Evolutionary conservation across 2,113 vertebrate genomes (phyloP), one percentile per base, ranked within the genome.

Genomic region (Cavia aperea): DNA sequence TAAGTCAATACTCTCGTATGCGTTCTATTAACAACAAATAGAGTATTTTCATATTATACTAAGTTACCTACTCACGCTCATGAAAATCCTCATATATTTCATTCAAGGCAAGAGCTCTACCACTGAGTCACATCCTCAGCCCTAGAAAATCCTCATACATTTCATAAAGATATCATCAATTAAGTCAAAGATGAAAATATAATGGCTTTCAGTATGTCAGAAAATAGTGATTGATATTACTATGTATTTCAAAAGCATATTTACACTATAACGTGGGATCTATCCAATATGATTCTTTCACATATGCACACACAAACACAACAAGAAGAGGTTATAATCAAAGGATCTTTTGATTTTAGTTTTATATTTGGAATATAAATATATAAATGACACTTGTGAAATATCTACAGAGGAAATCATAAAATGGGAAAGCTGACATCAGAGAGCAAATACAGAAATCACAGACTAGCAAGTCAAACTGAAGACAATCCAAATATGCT

Each of bases 231-330:
- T 8, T 75, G 18, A 33, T 68, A 95, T 85, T 90, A 81, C 12
- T 86, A 81, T 58, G 16, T 58, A 58, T 94, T 82, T 95, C 51
- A 87, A 6, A 91, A 31, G 51, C 8, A n/a, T 87, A 91, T 62
- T 36, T 92, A 89, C 29, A 88, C 93, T 54, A 66, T 7, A 81
- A 24, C 63, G n/a, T 73, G 62, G 51, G 8, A 89, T 36, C 39
- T 72, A 23, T 51, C 36, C 31, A 89, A 58, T 46, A 84, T 16
- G 36, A 70, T 39, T 73, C n/a, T 43, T 23, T 13, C 21, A 62
- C 16, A 65, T 16, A 85, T 60, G 49, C 26, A 49, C 2, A 5
- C 16, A 63, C 29, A 84, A 4, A 83, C 26, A 63, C 7, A 82
- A 23, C 33, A 85, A 70, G 0, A n/a, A 36, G 7, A 81, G 56